Percentiles rank a stretch among this genome's conserved stretches.
These are phyloP conservation scores for Priapulus caudatus DNA, from an alignment of 2,888 invertebrate genomes.

Conservation along the genomic window DNA sequence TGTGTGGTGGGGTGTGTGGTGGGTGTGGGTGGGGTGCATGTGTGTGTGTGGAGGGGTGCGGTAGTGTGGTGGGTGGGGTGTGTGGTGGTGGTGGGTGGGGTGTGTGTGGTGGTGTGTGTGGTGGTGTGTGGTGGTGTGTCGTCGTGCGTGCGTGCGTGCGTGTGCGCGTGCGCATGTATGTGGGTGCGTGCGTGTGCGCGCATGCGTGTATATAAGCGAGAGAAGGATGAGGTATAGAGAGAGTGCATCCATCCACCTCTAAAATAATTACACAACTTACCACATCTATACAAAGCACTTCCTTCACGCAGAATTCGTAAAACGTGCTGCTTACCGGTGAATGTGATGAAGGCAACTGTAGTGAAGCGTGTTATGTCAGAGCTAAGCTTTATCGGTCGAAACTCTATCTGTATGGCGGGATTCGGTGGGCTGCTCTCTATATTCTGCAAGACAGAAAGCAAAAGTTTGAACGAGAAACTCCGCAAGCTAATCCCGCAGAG, in stretches of 20 bases:
- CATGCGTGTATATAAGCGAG: no score
- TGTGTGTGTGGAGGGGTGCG: background rate
- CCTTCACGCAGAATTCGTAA: no score
- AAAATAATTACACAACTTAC: background rate
- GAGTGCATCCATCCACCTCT: slow-evolving; percentile 31
- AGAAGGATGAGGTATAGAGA: no score
- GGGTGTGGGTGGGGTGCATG: background rate
- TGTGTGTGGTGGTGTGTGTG: background rate
- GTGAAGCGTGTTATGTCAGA: slow-evolving; percentile 50
- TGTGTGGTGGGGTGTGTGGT: background rate
- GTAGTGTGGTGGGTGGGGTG: background rate
- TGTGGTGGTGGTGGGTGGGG: background rate
- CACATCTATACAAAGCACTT: no score
- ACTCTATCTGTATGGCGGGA: slow-evolving; percentile 53
- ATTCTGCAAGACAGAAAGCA: slow-evolving; percentile 23
- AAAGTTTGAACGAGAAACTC: slow-evolving; percentile 8
- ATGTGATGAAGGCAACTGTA: slow-evolving; percentile 53
- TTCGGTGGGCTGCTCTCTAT: slow-evolving; percentile 45
- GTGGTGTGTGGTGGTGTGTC: background rate
- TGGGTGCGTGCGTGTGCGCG: no score
- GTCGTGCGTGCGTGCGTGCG: no score
- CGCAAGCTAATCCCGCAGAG: no score
- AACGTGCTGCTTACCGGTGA: slow-evolving; percentile 50
- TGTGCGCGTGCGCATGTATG: no score
- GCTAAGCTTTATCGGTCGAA: slow-evolving; percentile 51